These are phyloP conservation scores for Ceratina japonica DNA, from an alignment of 1,140 invertebrate genomes.

Conservation along the genomic window DNA sequence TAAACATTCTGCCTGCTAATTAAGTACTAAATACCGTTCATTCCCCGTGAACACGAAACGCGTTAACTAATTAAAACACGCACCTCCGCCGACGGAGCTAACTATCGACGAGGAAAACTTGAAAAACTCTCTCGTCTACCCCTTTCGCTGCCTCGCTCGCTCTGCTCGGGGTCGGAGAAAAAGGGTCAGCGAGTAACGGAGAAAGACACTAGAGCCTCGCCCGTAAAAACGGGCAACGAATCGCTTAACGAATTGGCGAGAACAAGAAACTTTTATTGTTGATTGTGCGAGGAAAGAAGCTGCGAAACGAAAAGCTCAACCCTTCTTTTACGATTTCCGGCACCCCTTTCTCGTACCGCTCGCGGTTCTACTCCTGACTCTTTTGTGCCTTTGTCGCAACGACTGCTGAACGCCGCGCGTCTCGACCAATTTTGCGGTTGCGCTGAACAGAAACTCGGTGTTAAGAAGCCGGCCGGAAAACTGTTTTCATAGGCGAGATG, in stretches of 20 bases:
- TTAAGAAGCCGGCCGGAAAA: neutral
- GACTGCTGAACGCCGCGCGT: neutral
- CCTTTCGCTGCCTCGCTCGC: neutral
- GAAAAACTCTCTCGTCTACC: no score
- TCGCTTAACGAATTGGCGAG: neutral
- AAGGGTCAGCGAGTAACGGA: neutral
- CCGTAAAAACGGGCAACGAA: neutral
- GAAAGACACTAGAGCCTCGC: neutral
- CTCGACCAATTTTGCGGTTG: neutral
- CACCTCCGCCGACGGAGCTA: neutral
- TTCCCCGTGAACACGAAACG: neutral
- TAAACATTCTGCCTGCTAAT: no score
- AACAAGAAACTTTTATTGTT: conserved; percentile 13
- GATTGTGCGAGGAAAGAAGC: neutral
- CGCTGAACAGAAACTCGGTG: neutral
- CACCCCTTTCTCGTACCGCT: neutral
- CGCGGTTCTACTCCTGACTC: neutral
- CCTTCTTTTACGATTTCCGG: neutral
- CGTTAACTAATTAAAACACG: conserved; percentile 4
- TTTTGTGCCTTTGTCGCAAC: conserved; percentile 8
- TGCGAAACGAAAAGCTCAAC: neutral
- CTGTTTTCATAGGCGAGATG: neutral
- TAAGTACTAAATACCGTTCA: neutral
- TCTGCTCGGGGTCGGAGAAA: no score
- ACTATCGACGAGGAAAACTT: neutral